phyloP scores from a whole-genome alignment of 2,797 vertebrate species.

The Sebastes nivosus region DNA sequence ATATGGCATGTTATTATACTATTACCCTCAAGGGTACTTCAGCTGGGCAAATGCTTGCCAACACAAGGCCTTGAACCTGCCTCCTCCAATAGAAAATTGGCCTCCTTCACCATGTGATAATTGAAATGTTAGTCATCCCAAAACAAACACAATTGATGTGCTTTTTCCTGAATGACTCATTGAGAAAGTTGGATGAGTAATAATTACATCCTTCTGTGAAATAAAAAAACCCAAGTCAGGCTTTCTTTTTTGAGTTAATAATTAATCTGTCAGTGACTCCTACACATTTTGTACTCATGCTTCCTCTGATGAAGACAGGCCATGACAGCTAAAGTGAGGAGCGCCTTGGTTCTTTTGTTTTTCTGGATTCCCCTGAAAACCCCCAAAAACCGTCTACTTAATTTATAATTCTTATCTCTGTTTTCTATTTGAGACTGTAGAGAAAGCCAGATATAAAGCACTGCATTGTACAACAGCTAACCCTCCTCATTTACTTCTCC shows the following conservation, averaged over 20 bases:
- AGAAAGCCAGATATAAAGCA: background rate
- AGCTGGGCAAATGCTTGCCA: background rate
- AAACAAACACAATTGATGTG: background rate
- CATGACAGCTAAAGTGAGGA: background rate
- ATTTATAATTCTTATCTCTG: background rate
- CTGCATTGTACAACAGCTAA: background rate
- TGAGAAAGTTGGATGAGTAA: background rate
- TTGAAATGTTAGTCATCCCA: background rate
- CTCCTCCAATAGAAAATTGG: background rate
- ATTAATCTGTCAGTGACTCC: background rate
- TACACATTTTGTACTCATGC: background rate
- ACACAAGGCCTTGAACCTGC: background rate
- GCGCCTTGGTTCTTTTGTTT: background rate
- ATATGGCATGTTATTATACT: background rate
- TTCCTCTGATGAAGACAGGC: background rate
- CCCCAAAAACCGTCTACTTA: background rate
- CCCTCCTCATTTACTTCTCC: background rate
- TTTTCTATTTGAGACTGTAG: background rate
- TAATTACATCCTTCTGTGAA: background rate
- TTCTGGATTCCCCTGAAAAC: background rate
- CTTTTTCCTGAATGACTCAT: conserved; percentile 9
- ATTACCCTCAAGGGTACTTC: background rate
- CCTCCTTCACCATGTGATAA: background rate
- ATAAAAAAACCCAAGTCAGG: background rate
- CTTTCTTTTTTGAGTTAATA: background rate